A percentile compares a stretch with the other conserved stretches of the same genome.
phyloP scores from a whole-genome alignment of 2,888 invertebrate species.

The Ischnura elegans region DNA sequence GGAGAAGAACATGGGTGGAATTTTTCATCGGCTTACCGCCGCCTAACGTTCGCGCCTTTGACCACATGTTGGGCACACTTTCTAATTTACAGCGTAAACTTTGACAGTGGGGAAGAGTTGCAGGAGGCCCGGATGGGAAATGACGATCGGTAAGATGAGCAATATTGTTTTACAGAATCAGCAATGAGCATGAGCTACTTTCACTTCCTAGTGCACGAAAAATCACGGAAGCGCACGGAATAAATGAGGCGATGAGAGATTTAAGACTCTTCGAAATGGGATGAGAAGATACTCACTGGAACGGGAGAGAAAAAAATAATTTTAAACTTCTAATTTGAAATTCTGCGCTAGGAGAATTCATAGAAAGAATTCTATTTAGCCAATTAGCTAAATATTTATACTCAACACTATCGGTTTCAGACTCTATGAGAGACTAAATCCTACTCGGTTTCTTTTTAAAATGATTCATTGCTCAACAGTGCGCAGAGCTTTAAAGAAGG shows the following conservation, averaged over 20 bases:
- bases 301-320: too few species aligned
- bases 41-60: not conserved
- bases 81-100: conserved; percentile 24
- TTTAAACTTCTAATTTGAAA: too few species aligned
- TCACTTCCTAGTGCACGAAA: not conserved
- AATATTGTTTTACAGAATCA: not conserved
- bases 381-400: too few species aligned
- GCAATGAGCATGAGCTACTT: not conserved
- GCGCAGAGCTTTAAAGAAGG: too few species aligned
- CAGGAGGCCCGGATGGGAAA: not conserved
- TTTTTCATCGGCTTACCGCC: not conserved
- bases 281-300: too few species aligned
- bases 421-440: too few species aligned
- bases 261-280: not conserved
- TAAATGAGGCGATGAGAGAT: not conserved
- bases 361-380: too few species aligned
- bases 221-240: not conserved
- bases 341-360: too few species aligned
- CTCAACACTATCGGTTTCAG: too few species aligned
- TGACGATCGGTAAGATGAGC: not conserved
- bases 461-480: too few species aligned
- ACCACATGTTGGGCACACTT: not conserved
- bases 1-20: not conserved
- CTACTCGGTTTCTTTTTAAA: too few species aligned
- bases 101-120: not conserved